Evolutionary conservation across 2,888 invertebrate species (phyloP), one percentile per base, ranked within the genome.

Genomic region (Schrankia costaestrigalis): DNA sequence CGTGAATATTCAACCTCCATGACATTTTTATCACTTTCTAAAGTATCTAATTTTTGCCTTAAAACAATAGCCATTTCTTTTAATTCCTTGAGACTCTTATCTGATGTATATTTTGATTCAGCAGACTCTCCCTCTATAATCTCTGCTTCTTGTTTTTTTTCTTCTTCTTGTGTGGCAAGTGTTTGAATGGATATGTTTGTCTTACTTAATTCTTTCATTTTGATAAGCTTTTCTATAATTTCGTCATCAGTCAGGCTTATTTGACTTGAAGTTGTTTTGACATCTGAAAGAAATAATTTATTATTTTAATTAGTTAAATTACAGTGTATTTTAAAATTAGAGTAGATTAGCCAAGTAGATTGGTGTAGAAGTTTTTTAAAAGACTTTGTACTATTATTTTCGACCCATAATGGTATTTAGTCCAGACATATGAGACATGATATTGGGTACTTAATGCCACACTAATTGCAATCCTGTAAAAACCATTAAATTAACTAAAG

Each of bases 1-100:
- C 85, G 83, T 30, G 73, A 68, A 63, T 64, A 83, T 58, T 85
- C 86, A 30, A 78, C 71, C 56, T 81, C 77, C 79, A 83, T 79
- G 22, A 78, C 62, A 72, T 81, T 84, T 56, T 68, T 75, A 43
- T 83, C 83, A 71, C 77, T 81, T 53, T 80, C 74, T 11, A 85
- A 59, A 22, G 71, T 66, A 48, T 84, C 81, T 23, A 84, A 55
- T 51, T 78, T 83, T 54, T 86, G 85, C 36, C 74, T 69, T 25
- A 83, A 58, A 36, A 78, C 46, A 45, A 85, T 78, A 18, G 79
- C 69, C 28, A 59, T 71, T 67, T 86, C 86, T 58, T 85, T 84
- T 7, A 88, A 63, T 40, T 86, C 81, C 47, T 81, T 85, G 7
- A 85, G 61, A 30, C 66, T 70, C 59, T 77, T 73, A 35, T 64